Conservation (phyloP, 2,797 vertebrate species). For the Rhinophrynus dorsalis region DNA sequence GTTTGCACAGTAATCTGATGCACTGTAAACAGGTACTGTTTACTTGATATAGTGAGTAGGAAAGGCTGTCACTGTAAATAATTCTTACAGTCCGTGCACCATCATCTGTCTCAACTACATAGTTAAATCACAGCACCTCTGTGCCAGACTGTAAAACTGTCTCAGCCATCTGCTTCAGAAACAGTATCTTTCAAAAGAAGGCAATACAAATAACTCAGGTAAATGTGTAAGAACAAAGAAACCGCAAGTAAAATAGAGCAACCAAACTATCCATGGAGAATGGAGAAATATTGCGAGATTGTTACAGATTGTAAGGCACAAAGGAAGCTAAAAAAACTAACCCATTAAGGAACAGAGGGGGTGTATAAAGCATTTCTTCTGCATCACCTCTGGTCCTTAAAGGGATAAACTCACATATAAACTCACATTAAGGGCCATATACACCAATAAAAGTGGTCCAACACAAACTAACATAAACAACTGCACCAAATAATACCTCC, state of each 20-base stretch:
- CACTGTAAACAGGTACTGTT: constrained; percentile 4
- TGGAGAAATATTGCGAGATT: neutral
- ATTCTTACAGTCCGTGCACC: constrained; percentile 24
- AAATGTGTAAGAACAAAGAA: constrained; percentile 1
- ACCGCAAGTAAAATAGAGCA: constrained; percentile 4
- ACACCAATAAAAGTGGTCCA: too few species aligned
- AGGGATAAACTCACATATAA: neutral
- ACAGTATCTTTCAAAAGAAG: constrained; percentile 34
- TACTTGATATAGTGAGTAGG: constrained; percentile 14
- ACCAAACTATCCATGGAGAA: neutral
- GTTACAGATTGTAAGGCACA: neutral
- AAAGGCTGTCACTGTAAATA: constrained; percentile 31
- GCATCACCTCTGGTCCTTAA: too few species aligned
- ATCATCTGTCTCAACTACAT: constrained; percentile 29
- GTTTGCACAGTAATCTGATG: neutral
- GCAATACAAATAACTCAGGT: constrained; percentile 29
- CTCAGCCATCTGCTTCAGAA: constrained; percentile 37
- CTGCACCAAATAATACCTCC: too few species aligned
- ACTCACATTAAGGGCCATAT: too few species aligned
- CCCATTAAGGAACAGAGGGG: neutral
- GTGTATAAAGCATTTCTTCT: too few species aligned
- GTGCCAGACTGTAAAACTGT: constrained; percentile 32
- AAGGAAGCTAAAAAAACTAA: neutral
- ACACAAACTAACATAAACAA: too few species aligned
- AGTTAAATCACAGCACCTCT: constrained; percentile 34